Base-by-base conservation (phyloP, 2,888 invertebrate genomes). In the Seira sanloemensis region DNA sequence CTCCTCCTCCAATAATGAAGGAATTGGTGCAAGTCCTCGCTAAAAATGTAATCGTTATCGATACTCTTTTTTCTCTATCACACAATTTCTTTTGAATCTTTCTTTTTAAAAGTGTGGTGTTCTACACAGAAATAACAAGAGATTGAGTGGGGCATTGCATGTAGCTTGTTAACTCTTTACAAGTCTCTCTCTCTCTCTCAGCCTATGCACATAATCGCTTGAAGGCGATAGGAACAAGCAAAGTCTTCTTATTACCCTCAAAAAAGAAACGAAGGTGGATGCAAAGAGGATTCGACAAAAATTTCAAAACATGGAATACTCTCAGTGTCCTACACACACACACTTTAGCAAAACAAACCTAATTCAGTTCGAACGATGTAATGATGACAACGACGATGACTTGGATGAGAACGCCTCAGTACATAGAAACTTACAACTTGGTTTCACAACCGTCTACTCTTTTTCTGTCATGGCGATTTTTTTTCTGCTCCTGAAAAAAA, bases 341-440 rank as follows among this genome's bases (percentile, higher is more conserved):
- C 26, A 69, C 26, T 77, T 77, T 50, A 50, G 46, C 19, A 62
- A 62, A 62, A 62, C 23, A 62, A 66, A 77, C 68, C 54, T 77
- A 77, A 77, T 69, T 77, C 77, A 26, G 21, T 69, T 68, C 27
- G 54, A 77, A 67, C 46, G 62, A 21, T 16, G 69, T 24, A 68
- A 54, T 76, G 50, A 76, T 54, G 24, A 58, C 54, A 58, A 77
- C 21, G 77, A 69, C 21, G 25, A 77, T 37, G 68, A 77, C 77
- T 77, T 77, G 27, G 27, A 76, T 77, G 68, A 77, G 21, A 68
- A 24, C 26, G 46, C 67, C 25, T 25, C 26, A 26, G 25, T 21
- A 7, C 19, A 26, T 26, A 9, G 5, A 24, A n/a, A n/a, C n/a
- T n/a, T n/a, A 26, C 67, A 4, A 26, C n/a, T n/a, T n/a, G n/a